These are phyloP conservation scores for Lymantria monacha DNA, from an alignment of 2,888 invertebrate genomes.

Conservation along the genomic window DNA sequence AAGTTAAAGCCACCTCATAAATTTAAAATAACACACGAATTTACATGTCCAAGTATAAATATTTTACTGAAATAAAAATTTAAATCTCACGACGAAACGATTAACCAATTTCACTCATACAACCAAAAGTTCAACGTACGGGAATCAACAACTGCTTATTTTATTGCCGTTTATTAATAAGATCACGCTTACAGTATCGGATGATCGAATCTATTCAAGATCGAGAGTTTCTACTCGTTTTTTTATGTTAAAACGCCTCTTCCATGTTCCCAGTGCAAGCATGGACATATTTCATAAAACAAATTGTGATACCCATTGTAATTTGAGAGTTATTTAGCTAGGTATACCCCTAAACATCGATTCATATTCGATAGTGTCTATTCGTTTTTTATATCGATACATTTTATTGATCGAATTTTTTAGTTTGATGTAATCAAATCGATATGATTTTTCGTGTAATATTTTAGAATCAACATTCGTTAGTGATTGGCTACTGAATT, in stretches of 20 bases:
- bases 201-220: conserved; percentile 27
- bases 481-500: conserved; percentile 28
- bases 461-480: conserved; percentile 25
- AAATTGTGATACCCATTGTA: conserved; percentile 62
- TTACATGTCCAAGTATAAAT: neutral
- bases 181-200: conserved; percentile 34
- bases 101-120: conserved; percentile 3
- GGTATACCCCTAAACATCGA: conserved; percentile 26
- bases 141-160: conserved; percentile 23
- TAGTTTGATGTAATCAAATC: conserved; percentile 5
- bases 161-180: conserved; percentile 36
- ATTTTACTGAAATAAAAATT: neutral
- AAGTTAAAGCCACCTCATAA: no score
- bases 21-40: neutral
- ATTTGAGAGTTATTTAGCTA: conserved; percentile 50
- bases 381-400: conserved; percentile 20
- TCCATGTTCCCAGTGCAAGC: conserved; percentile 45
- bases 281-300: conserved; percentile 57
- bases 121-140: conserved; percentile 18
- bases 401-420: conserved; percentile 3
- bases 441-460: conserved; percentile 17
- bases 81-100: neutral
- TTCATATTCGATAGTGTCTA: conserved; percentile 22
- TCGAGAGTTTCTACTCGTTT: conserved; percentile 16
- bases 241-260: conserved; percentile 53